phyloP scores from a whole-genome alignment of 2,888 invertebrate species.

The Parascotia fuliginaria region DNA sequence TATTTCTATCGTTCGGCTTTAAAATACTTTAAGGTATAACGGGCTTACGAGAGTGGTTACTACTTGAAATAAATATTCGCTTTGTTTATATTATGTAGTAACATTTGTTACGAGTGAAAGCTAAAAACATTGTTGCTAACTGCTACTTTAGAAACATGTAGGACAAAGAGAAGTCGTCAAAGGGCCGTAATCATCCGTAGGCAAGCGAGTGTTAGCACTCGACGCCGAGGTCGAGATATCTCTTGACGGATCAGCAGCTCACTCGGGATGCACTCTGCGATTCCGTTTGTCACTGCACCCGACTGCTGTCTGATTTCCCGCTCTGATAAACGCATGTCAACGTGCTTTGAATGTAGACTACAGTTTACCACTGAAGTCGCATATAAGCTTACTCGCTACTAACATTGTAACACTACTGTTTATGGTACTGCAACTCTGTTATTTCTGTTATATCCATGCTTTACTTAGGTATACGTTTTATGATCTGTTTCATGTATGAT shows the following conservation, averaged over 20 bases:
- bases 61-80: slow-evolving; percentile 25
- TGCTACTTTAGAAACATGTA: slow-evolving; percentile 63
- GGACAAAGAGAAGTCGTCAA: slow-evolving; percentile 75
- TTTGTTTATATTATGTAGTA: neutral
- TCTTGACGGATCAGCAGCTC: slow-evolving; percentile 81
- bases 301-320: slow-evolving; percentile 75
- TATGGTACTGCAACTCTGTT: slow-evolving; percentile 13
- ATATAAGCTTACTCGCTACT: slow-evolving; percentile 53
- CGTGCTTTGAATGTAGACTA: slow-evolving; percentile 74
- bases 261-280: slow-evolving; percentile 82
- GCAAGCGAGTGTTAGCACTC: slow-evolving; percentile 79
- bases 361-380: slow-evolving; percentile 65
- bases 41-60: slow-evolving; percentile 30
- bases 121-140: slow-evolving; percentile 64
- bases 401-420: slow-evolving; percentile 15
- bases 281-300: slow-evolving; percentile 82
- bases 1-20: slow-evolving; percentile 45
- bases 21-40: slow-evolving; percentile 10
- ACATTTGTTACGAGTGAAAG: slow-evolving; percentile 41
- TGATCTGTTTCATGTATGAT: no score
- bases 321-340: slow-evolving; percentile 83
- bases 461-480: neutral
- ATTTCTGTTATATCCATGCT: neutral
- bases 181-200: slow-evolving; percentile 80
- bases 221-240: slow-evolving; percentile 81